Percentiles rank a stretch among this genome's conserved stretches.
phyloP scores from a whole-genome alignment of 2,888 invertebrate genomes.

The Spodoptera littoralis region DNA sequence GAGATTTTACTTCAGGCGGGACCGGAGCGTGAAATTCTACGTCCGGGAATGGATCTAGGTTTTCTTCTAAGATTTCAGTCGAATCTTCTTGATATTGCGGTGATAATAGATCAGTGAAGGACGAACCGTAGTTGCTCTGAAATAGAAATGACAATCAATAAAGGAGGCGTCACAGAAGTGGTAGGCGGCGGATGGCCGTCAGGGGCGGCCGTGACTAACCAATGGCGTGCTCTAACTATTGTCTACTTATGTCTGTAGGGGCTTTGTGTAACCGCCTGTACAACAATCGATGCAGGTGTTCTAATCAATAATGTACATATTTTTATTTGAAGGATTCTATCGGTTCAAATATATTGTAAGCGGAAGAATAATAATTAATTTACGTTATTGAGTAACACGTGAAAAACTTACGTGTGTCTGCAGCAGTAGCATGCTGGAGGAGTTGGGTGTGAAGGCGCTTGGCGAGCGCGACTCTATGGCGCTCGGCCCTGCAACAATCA shows the following conservation, averaged over 20 bases:
- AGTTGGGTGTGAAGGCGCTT: constrained; percentile 88
- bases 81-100: constrained; percentile 93
- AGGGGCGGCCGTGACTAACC: constrained; percentile 79
- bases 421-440: constrained; percentile 97
- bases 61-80: constrained; percentile 91
- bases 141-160: constrained; percentile 84
- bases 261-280: constrained; percentile 58
- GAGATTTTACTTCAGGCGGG: constrained; percentile 81
- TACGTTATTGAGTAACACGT: not conserved
- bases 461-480: constrained; percentile 88
- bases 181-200: constrained; percentile 78
- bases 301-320: constrained; percentile 57
- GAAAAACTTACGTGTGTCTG: constrained; percentile 94
- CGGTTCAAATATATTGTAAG: not conserved
- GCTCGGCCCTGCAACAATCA: constrained; percentile 87
- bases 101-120: constrained; percentile 93
- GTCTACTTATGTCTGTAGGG: constrained; percentile 50
- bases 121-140: constrained; percentile 94
- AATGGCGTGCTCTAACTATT: constrained; percentile 72
- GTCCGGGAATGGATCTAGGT: constrained; percentile 93
- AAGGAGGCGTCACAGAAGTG: constrained; percentile 77
- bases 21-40: constrained; percentile 88
- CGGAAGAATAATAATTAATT: not conserved
- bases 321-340: constrained; percentile 6
- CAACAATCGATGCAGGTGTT: constrained; percentile 68